These are phyloP conservation scores for Patella pellucida DNA, from an alignment of 2,888 invertebrate species.

Conservation along the genomic window DNA sequence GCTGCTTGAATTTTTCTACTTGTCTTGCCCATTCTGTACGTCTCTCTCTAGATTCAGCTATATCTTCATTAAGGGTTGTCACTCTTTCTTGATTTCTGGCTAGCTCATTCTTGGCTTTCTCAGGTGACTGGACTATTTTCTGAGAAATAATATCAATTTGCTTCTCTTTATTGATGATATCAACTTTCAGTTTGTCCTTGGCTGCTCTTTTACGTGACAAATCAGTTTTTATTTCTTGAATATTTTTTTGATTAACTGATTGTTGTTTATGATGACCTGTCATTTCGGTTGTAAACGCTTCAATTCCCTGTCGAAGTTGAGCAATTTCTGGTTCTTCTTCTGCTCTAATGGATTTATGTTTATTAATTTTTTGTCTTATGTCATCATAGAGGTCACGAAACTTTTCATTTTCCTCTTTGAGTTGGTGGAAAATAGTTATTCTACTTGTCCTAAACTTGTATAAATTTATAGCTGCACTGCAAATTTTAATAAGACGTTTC, in stretches of 20 bases:
- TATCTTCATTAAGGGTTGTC: constrained; percentile 34
- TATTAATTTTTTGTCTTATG: constrained; percentile 47
- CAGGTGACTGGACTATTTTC: constrained; percentile 63
- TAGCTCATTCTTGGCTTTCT: constrained; percentile 54
- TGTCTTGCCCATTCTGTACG: constrained; percentile 40
- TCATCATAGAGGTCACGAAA: constrained; percentile 43
- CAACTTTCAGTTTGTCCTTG: constrained; percentile 53
- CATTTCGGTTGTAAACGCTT: constrained; percentile 35
- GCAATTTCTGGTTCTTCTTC: constrained; percentile 50
- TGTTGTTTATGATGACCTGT: constrained; percentile 44
- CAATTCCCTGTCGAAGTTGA: constrained; percentile 50
- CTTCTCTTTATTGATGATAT: constrained; percentile 43
- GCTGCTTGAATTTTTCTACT: constrained; percentile 35
- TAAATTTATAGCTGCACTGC: constrained; percentile 54
- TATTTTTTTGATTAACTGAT: constrained; percentile 35
- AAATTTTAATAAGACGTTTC: constrained; percentile 43
- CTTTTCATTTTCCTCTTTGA: constrained; percentile 41
- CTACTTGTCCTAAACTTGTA: constrained; percentile 41
- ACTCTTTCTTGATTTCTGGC: constrained; percentile 48
- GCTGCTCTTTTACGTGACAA: constrained; percentile 46
- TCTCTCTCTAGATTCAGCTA: constrained; percentile 43
- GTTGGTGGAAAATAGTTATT: constrained; percentile 38
- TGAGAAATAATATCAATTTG: constrained; percentile 51
- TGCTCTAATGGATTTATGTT: constrained; percentile 43
- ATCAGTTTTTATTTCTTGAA: constrained; percentile 39